These are phyloP conservation scores for Agonopterix heracliana DNA, from an alignment of 2,888 invertebrate species.

Conservation along the genomic window DNA sequence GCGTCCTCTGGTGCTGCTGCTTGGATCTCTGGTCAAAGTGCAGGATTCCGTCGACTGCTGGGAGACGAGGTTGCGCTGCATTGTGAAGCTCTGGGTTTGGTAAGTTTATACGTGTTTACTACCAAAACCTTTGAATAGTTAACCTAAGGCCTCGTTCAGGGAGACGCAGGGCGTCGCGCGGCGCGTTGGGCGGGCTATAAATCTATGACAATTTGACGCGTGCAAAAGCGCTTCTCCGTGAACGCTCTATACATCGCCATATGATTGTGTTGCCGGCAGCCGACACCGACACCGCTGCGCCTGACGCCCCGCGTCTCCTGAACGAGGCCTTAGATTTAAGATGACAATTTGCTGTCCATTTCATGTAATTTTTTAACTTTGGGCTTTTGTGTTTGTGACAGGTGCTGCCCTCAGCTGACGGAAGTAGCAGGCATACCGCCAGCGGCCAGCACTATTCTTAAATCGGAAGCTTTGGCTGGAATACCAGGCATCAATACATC, in stretches of 20 bases:
- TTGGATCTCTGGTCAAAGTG: slow-evolving; percentile 92
- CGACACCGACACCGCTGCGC: no score
- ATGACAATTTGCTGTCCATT: neutral
- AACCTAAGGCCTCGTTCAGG: no score
- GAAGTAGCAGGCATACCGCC: slow-evolving; percentile 65
- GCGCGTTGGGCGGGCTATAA: no score
- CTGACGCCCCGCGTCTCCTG: no score
- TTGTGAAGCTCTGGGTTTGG: slow-evolving; percentile 88
- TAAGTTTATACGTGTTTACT: slow-evolving; percentile 24
- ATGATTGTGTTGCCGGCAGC: no score
- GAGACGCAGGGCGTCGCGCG: no score
- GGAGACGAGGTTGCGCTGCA: slow-evolving; percentile 93
- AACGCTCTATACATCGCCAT: no score
- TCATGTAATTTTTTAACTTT: neutral
- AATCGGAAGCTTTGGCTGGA: slow-evolving; percentile 51
- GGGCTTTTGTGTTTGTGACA: slow-evolving; percentile 17
- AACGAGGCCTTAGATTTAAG: no score
- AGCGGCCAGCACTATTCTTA: slow-evolving; percentile 54
- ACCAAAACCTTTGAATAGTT: no score
- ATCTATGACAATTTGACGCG: no score
- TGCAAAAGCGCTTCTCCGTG: no score
- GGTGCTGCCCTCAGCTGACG: slow-evolving; percentile 70
- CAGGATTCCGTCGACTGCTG: slow-evolving; percentile 91
- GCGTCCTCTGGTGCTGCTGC: slow-evolving; percentile 90
- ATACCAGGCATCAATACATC: slow-evolving; percentile 63